Conservation (phyloP, 1,140 invertebrate genomes). For the Sipha flava region DNA sequence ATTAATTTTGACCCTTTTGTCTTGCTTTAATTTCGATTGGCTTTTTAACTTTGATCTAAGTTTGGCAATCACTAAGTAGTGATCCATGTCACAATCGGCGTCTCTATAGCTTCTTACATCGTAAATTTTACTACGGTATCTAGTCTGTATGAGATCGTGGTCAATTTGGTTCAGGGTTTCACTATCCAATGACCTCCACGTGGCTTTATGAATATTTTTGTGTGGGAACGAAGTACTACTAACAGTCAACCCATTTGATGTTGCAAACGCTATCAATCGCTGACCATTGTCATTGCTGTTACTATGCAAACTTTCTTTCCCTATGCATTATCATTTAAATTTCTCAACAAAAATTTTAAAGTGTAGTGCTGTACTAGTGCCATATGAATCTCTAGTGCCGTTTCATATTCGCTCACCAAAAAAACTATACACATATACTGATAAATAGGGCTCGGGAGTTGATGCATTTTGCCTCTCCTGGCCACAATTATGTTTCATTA, state of each 20-base stretch:
- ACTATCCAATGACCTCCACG: constrained; percentile 36
- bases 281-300: too few species aligned
- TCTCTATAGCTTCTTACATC: constrained; percentile 34
- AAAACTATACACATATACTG: neutral
- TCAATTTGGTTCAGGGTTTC: constrained; percentile 35
- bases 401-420: neutral
- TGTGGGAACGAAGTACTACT: neutral
- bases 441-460: too few species aligned
- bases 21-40: neutral
- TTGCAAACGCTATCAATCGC: too few species aligned
- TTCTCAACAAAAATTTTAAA: neutral
- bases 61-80: too few species aligned
- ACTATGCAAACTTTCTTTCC: too few species aligned
- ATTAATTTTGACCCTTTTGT: neutral
- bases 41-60: too few species aligned
- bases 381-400: neutral
- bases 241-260: neutral
- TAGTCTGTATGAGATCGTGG: neutral
- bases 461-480: too few species aligned
- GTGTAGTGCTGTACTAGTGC: neutral
- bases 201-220: constrained; percentile 17
- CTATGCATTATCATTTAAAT: neutral
- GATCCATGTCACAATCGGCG: constrained; percentile 33
- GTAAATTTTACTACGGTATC: neutral
- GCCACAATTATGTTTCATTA: too few species aligned